phyloP scores from a whole-genome alignment of 2,113 vertebrate species.

The Alouatta palliata region DNA sequence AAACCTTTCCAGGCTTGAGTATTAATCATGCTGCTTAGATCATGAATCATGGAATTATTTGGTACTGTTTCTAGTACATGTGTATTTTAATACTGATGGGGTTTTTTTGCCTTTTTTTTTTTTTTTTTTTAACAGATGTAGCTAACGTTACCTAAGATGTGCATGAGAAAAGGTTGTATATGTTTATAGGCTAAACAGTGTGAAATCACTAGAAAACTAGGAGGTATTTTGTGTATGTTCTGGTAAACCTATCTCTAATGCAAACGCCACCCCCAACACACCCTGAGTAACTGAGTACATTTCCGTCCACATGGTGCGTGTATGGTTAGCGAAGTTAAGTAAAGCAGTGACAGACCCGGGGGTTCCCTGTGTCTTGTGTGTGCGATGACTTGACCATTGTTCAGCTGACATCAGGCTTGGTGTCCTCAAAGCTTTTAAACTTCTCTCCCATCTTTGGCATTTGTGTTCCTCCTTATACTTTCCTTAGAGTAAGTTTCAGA shows the following conservation, averaged over 20 bases:
- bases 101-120: no score
- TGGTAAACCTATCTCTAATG: background rate
- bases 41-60: background rate
- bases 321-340: background rate
- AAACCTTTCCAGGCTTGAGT: background rate
- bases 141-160: background rate
- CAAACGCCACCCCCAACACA: background rate
- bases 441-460: conserved; percentile 67
- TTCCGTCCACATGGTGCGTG: background rate
- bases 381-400: conserved; percentile 26
- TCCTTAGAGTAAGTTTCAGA: conserved; percentile 51
- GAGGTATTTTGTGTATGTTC: background rate
- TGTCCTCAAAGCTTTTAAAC: conserved; percentile 63
- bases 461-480: conserved; percentile 79
- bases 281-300: background rate
- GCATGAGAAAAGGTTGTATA: background rate
- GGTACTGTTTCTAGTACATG: background rate
- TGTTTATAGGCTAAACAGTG: background rate
- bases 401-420: conserved; percentile 78
- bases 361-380: background rate
- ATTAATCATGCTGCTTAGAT: background rate
- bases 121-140: background rate
- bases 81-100: background rate
- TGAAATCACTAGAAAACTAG: background rate
- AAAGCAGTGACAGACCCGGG: background rate